Base-by-base conservation (phyloP, 2,113 vertebrate genomes). In the Cichladusa arquata region DNA sequence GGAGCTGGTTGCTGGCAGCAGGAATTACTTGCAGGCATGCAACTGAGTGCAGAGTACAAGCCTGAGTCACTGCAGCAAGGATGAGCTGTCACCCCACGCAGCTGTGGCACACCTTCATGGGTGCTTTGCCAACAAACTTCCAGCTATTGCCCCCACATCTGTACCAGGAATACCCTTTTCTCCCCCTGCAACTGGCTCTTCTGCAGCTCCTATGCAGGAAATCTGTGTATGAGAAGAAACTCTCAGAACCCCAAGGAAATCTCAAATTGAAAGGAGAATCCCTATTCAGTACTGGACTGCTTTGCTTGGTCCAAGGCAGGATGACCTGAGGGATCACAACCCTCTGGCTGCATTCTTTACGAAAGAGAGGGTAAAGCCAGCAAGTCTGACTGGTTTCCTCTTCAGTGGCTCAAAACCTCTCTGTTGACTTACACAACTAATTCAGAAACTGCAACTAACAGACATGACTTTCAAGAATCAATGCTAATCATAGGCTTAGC, bases 21-120 rank as follows among this genome's bases (percentile, higher is more conserved):
- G 53, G 65, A 79, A 89, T 77, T 47, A n/a, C 62, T 19, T 26
- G 42, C 76, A 60, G 66, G 53, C 66, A 60, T 12, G 54, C 31
- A 62, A 4, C 22, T 1, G 24, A 38, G 60, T 6, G 45, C 88
- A 78, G 44, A 84, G 54, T 18, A n/a, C 23, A 38, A 45, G 42
- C 6, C 34, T n/a, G 72, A 45, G 44, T 44, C 60, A 83, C 33
- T 0, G 10, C 79, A 50, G 58, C 11, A 11, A 57, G 33, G 73
- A 26, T 0, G 0, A 89, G 77, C 60, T 84, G 54, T 42, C 76
- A 57, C 82, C 50, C 18, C 66, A 60, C 16, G 16, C 42, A 38
- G 34, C 50, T 19, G 7, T 1, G 3, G 42, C 58, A n/a, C 0
- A 0, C 22, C 71, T 44, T 34, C n/a, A 4, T 1, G 20, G 17